These are phyloP conservation scores for Parelbella ahira DNA, from an alignment of 2,888 invertebrate genomes.

Conservation along the genomic window DNA sequence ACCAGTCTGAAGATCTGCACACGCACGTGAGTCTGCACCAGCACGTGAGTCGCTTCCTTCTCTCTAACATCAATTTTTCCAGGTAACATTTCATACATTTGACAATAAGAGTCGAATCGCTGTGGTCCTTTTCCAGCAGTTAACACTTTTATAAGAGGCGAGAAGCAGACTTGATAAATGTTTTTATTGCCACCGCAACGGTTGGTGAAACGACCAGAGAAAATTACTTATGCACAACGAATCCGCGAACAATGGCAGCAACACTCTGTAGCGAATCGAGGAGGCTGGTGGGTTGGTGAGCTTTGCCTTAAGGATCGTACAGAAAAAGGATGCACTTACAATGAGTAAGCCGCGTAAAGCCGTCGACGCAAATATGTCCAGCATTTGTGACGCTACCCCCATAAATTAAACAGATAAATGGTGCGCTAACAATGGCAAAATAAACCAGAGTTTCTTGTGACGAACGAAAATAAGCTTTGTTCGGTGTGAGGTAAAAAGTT, in stretches of 20 bases:
- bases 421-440: conserved; percentile 72
- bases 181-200: conserved; percentile 59
- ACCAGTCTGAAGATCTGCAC: too few relatives aligned
- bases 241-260: conserved; percentile 62
- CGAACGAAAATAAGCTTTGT: conserved; percentile 69
- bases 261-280: conserved; percentile 60
- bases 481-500: conserved; percentile 61
- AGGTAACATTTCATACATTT: too few relatives aligned
- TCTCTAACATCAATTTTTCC: too few relatives aligned
- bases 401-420: conserved; percentile 79
- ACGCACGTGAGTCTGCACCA: too few relatives aligned
- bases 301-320: conserved; percentile 17
- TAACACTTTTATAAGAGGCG: conserved; percentile 54
- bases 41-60: too few relatives aligned
- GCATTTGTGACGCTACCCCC: conserved; percentile 67
- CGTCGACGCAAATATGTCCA: conserved; percentile 63
- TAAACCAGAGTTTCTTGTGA: conserved; percentile 71
- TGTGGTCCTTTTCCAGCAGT: conserved; percentile 62
- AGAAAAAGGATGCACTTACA: conserved; percentile 42
- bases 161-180: conserved; percentile 57
- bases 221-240: conserved; percentile 64
- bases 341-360: conserved; percentile 45
- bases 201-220: conserved; percentile 57
- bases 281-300: conserved; percentile 39
- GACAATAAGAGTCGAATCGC: too few relatives aligned